phyloP scores from a whole-genome alignment of 2,888 invertebrate genomes.

The Pseudanteris insignis region DNA sequence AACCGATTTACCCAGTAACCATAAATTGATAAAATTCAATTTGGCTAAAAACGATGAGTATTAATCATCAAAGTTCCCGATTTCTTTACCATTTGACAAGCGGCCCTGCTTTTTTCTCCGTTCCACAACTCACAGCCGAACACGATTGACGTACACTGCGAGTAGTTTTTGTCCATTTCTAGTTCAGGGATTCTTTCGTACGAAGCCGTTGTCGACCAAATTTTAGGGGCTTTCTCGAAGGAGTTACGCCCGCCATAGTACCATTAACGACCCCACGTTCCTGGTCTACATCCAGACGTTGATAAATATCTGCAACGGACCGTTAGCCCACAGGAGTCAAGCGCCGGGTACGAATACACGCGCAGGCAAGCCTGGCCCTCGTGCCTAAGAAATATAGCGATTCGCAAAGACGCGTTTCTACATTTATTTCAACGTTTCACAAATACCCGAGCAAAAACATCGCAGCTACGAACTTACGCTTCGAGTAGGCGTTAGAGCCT shows the following conservation, averaged over 20 bases:
- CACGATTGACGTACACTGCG: constrained; percentile 31
- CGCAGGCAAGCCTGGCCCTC: constrained; percentile 38
- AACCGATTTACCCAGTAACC: constrained; percentile 15
- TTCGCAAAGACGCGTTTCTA: constrained; percentile 39
- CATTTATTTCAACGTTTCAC: constrained; percentile 41
- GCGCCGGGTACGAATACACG: constrained; percentile 31
- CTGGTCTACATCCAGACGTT: constrained; percentile 46
- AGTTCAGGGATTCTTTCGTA: constrained; percentile 25
- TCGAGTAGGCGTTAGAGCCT: constrained; percentile 13
- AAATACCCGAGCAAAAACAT: constrained; percentile 32
- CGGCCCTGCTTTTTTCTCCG: constrained; percentile 40
- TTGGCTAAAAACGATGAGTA: constrained; percentile 12
- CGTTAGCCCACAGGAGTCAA: constrained; percentile 44
- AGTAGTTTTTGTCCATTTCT: constrained; percentile 28
- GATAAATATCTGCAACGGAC: constrained; percentile 47
- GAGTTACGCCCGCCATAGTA: constrained; percentile 42
- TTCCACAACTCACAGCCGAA: constrained; percentile 17
- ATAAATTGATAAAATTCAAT: constrained; percentile 39
- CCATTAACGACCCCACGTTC: constrained; percentile 43
- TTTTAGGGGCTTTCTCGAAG: constrained; percentile 42
- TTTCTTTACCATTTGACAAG: constrained; percentile 41
- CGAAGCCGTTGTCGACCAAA: constrained; percentile 24
- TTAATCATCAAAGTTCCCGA: constrained; percentile 32
- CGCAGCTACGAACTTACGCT: constrained; percentile 6
- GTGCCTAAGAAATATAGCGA: constrained; percentile 44